A percentile compares a stretch with the other conserved stretches of the same genome.
phyloP scores from a whole-genome alignment of 2,888 invertebrate genomes.

The Tricholauxania praeusta region DNA sequence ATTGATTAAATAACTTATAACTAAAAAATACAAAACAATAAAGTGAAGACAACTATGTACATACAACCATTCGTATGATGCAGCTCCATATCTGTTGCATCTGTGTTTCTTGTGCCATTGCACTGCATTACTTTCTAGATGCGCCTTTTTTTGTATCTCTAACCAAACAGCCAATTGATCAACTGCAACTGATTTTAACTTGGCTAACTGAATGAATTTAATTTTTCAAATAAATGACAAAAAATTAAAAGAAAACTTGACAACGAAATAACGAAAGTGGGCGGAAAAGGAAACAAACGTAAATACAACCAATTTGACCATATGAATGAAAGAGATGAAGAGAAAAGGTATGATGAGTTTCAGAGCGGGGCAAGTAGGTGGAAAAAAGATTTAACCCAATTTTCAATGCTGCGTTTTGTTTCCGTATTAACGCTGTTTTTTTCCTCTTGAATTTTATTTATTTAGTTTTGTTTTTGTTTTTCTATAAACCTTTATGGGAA shows the following conservation, averaged over 20 bases:
- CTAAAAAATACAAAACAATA: background rate
- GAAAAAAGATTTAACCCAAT: conserved; percentile 30
- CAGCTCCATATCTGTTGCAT: background rate
- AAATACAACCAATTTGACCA: background rate
- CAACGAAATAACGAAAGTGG: background rate
- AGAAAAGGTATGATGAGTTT: background rate
- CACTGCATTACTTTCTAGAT: conserved; percentile 13
- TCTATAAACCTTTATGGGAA: conserved; percentile 8
- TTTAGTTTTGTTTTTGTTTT: background rate
- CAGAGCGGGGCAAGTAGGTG: background rate
- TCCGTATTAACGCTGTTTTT: conserved; percentile 15
- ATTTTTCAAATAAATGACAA: conserved; percentile 28
- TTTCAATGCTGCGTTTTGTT: conserved; percentile 27
- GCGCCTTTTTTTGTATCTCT: conserved; percentile 6
- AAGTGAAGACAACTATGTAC: background rate
- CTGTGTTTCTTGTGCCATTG: background rate
- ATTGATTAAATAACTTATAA: conserved; percentile 25
- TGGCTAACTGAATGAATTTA: conserved; percentile 23
- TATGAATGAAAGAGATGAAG: background rate
- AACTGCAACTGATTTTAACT: conserved; percentile 4
- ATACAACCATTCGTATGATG: background rate
- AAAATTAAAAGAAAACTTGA: conserved; percentile 1
- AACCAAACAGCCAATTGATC: background rate
- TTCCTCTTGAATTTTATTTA: no score
- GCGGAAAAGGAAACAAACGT: background rate